Evolutionary conservation across 2,797 vertebrate species (phyloP), one percentile per base, ranked within the genome.

Genomic region (Channa striata): DNA sequence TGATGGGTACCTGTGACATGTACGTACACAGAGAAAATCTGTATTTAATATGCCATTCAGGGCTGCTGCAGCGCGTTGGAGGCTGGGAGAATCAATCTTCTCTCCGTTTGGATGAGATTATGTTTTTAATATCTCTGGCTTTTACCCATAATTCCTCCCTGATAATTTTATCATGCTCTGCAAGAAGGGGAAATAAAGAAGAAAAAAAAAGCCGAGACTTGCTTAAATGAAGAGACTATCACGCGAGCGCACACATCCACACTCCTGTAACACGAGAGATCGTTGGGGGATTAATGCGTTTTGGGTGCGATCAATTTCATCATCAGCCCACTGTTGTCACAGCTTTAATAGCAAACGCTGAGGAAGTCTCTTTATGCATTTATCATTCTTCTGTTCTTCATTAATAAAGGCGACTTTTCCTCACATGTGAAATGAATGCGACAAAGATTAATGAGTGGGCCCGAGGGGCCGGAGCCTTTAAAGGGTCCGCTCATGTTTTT

Each of bases 111-210:
- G 87, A 88, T 84, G 82, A 91, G 90, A 93, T 94, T 93, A 92
- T 66, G 64, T 89, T 92, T 92, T 93, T 93, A 93, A 93, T 94
- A 94, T 92, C 77, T 79, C 68, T 81, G 84, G 77, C n/a, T 83
- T 90, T 91, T 89, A 74, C 68, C 73, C 81, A 77, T 87, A 91
- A 91, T 91, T 89, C 89, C 86, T 86, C 66, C 70, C 72, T 70
- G 77, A 82, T 90, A 74, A 91, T 90, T 85, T 81, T 84, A 81
- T 86, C 83, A 23, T 69, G 81, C 64, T 64, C 68, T 78, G 69
- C 23, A 74, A 83, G 60, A 44, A 44, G 39, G 40, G 59, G 66
- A 73, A 77, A 81, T 58, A 68, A 76, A 84, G 71, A 81, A 56
- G 62, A 20, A 11, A 57, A 42, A 66, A 56, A 42, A 69, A 44